phyloP scores from a whole-genome alignment of 1,140 invertebrate genomes.

The Zeugodacus cucurbitae region DNA sequence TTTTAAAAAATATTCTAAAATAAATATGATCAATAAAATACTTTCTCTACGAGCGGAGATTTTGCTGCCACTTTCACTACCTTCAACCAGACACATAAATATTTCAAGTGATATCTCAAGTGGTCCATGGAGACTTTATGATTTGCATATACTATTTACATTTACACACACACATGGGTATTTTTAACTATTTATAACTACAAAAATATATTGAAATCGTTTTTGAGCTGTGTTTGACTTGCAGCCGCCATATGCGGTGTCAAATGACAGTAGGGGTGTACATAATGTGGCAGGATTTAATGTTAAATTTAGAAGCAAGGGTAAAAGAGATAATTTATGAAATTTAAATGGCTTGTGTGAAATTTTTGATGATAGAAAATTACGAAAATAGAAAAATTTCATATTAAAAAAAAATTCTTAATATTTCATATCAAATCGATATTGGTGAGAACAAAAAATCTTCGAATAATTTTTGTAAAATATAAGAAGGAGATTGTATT shows the following conservation, averaged over 20 bases:
- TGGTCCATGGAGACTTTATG: neutral
- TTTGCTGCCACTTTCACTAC: neutral
- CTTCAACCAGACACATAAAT: neutral
- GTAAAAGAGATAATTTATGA: neutral
- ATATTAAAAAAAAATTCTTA: too few relatives aligned
- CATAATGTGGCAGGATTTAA: neutral
- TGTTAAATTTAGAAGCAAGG: neutral
- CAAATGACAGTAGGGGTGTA: neutral
- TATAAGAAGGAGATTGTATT: too few relatives aligned
- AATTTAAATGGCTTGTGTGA: neutral
- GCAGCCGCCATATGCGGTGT: neutral
- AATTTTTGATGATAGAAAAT: neutral
- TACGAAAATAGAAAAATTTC: too few relatives aligned
- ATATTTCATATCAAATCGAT: too few relatives aligned
- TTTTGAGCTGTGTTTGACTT: neutral
- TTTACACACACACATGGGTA: neutral
- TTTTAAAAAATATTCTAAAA: too few relatives aligned
- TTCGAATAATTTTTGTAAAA: too few relatives aligned
- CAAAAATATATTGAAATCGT: neutral
- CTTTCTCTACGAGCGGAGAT: too few relatives aligned
- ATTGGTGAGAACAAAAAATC: too few relatives aligned
- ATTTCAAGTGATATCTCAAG: neutral
- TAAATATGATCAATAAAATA: too few relatives aligned
- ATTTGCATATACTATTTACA: neutral
- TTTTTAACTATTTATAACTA: neutral